Evolutionary conservation across 2,888 invertebrate species (phyloP), one percentile per base, ranked within the genome.

Genomic region (Scrobipalpa atriplicella): DNA sequence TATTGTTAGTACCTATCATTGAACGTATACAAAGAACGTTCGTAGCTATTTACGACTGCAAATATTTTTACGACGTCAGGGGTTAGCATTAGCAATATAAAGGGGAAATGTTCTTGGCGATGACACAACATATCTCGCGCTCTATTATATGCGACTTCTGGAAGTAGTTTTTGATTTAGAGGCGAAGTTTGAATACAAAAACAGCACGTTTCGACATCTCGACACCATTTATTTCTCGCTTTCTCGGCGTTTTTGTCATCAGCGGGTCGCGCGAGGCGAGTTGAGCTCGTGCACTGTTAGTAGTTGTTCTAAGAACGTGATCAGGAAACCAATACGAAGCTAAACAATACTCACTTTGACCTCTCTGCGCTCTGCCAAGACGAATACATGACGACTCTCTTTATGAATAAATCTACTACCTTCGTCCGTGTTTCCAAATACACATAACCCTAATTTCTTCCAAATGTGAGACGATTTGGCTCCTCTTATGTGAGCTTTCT

Each of bases 81-180:
- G 62, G 66, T 54, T 69, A 68, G 56, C 69, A 71, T 71, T 72
- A 70, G 68, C 68, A 69, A 72, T 69, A 70, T 67, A 69, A 65
- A 62, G 58, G 67, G 66, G 54, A 62, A 66, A 67, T 68, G 62
- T 66, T 61, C 66, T 68, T 67, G 67, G 63, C 67, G 61, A 67
- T 68, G 68, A 67, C 70, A 72, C 68, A 71, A 72, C 71, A 73
- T 68, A 68, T 67, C 71, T 65, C 66, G 61, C 60, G 67, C 66
- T 69, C 56, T 68, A 64, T 64, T 67, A 67, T 69, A 70, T 67
- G 67, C 70, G 74, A 71, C 68, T 72, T 73, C 68, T 68, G 72
- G 71, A 79, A 82, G 73, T 84, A 81, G 78, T 84, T 83, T 81
- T 79, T 86, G 85, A 86, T 86, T 85, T 84, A 86, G 76, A 78